Conservation (phyloP, 2,888 invertebrate species). For the Lydus trimaculatus region DNA sequence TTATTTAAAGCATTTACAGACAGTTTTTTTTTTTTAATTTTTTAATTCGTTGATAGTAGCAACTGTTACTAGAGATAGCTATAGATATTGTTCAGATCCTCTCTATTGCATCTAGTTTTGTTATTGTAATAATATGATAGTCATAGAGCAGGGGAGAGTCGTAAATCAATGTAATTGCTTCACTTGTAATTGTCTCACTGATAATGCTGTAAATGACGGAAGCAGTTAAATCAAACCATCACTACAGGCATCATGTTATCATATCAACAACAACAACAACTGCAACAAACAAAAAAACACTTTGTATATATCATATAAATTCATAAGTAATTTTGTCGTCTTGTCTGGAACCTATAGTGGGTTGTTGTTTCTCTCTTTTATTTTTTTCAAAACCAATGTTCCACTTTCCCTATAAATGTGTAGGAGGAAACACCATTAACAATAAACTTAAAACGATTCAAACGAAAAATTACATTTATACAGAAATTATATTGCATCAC, state of each 20-base stretch:
- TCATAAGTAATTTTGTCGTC: too few relatives aligned
- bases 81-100: too few relatives aligned
- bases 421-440: constrained; percentile 19
- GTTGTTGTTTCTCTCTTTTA: neutral
- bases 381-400: constrained; percentile 10
- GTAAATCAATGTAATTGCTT: constrained; percentile 15
- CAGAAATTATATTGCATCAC: constrained; percentile 22
- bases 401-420: constrained; percentile 25
- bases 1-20: neutral
- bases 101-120: neutral
- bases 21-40: neutral
- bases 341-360: too few relatives aligned
- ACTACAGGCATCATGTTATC: too few relatives aligned
- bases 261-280: neutral
- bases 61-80: neutral
- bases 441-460: neutral
- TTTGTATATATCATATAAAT: too few relatives aligned
- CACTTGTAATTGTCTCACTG: constrained; percentile 14
- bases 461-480: neutral
- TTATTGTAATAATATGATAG: neutral
- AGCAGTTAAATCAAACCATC: constrained; percentile 6
- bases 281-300: neutral
- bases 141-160: neutral
- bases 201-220: constrained; percentile 14
- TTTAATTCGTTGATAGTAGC: neutral